Conservation (phyloP, 2,113 vertebrate species). For the Trematocara variabile region DNA sequence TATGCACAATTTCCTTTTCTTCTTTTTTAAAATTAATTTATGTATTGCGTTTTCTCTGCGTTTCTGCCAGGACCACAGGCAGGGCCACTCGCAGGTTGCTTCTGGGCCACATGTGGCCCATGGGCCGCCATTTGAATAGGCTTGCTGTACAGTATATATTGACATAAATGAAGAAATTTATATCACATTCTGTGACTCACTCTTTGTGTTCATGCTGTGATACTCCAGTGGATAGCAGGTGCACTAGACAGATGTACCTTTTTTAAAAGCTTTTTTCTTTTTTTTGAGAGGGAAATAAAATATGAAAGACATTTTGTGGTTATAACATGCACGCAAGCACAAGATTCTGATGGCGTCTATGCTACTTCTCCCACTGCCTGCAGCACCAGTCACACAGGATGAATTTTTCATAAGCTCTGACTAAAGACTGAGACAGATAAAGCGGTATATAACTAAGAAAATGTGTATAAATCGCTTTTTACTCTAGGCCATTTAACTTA, state of each 20-base stretch:
- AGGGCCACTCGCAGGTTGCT: background rate
- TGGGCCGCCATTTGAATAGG: background rate
- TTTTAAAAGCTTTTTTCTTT: background rate
- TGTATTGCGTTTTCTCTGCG: background rate
- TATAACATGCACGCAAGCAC: conserved; percentile 14
- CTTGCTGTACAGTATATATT: background rate
- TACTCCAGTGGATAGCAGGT: background rate
- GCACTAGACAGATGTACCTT: background rate
- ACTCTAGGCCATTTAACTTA: background rate
- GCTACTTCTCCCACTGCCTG: background rate
- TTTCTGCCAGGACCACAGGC: background rate
- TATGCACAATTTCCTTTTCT: background rate
- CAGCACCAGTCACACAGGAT: conserved; percentile 13
- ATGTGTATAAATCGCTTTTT: background rate
- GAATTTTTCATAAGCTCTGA: conserved; percentile 44
- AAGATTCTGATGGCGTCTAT: conserved; percentile 7
- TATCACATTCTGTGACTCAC: background rate
- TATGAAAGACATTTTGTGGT: conserved; percentile 26
- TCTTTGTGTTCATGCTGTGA: background rate
- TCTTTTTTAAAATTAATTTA: background rate
- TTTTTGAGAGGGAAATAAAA: conserved; percentile 27
- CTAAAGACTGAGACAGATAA: conserved; percentile 20
- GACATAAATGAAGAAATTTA: background rate
- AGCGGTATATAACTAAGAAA: background rate
- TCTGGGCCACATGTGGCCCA: background rate